Evolutionary conservation across 2,888 invertebrate species (phyloP).

Genomic region (Agrochola macilenta): DNA sequence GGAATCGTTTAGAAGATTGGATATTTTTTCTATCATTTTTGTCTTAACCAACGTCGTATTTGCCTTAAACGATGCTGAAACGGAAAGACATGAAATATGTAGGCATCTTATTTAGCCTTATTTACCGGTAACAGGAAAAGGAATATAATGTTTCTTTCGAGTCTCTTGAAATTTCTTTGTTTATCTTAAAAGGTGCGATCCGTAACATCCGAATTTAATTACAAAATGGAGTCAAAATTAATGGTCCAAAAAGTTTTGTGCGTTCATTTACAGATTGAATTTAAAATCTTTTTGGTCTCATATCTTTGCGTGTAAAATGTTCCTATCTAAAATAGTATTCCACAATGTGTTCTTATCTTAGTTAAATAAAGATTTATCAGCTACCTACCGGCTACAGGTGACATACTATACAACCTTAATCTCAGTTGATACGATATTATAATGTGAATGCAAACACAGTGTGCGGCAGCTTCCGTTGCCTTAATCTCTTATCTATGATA

Average conservation of each 20-base stretch:
- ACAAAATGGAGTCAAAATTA: slow-evolving; percentile 37
- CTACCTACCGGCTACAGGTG: slow-evolving; percentile 81
- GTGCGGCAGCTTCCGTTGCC: slow-evolving; percentile 86
- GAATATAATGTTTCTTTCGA: slow-evolving; percentile 25
- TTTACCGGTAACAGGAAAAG: slow-evolving; percentile 33
- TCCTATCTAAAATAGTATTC: slow-evolving; percentile 64
- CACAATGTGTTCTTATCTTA: slow-evolving; percentile 80
- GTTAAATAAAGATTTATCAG: slow-evolving; percentile 85
- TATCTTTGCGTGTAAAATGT: slow-evolving; percentile 30
- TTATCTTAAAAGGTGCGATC: slow-evolving; percentile 36
- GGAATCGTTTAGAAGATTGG: slow-evolving; percentile 37
- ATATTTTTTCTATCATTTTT: slow-evolving; percentile 35
- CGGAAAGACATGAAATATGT: slow-evolving; percentile 30
- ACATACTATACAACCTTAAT: slow-evolving; percentile 86
- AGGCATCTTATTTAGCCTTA: slow-evolving; percentile 30
- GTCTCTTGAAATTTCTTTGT: slow-evolving; percentile 39
- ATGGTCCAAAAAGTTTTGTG: slow-evolving; percentile 11
- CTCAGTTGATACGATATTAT: slow-evolving; percentile 84
- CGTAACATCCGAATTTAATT: slow-evolving; percentile 40
- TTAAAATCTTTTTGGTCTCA: slow-evolving; percentile 13
- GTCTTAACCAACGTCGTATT: slow-evolving; percentile 3
- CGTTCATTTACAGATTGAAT: slow-evolving; percentile 19
- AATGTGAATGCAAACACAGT: slow-evolving; percentile 83
- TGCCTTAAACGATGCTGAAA: slow-evolving; percentile 26
- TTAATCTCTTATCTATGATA: slow-evolving; percentile 84